A percentile compares a stretch with the other conserved stretches of the same genome.
These are phyloP conservation scores for Emydocephalus ijimae DNA, from an alignment of 2,113 vertebrate genomes.

Conservation along the genomic window DNA sequence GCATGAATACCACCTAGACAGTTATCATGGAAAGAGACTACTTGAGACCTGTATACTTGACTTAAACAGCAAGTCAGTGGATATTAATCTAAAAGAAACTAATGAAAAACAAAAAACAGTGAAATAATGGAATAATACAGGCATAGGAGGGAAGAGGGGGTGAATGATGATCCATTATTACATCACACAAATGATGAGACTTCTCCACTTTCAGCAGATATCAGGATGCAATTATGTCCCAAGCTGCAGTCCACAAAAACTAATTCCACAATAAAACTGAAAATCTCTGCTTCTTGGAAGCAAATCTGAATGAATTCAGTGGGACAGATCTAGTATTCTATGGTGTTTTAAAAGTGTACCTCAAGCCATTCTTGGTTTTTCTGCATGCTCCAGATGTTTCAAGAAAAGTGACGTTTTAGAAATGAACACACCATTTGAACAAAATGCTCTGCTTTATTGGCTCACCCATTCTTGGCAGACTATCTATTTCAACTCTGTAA, in stretches of 20 bases:
- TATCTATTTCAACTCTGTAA: background rate
- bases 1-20: constrained; percentile 69
- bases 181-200: background rate
- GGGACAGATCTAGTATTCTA: background rate
- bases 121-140: constrained; percentile 19
- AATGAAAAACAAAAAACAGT: constrained; percentile 31
- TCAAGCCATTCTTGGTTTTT: background rate
- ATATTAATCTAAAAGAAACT: constrained; percentile 60
- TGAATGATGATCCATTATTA: background rate
- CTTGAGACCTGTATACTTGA: constrained; percentile 82
- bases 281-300: background rate
- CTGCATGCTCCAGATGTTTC: background rate
- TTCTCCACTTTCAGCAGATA: background rate
- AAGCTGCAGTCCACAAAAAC: background rate
- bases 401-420: background rate
- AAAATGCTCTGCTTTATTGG: background rate
- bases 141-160: background rate
- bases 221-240: background rate
- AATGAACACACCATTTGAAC: background rate
- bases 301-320: background rate
- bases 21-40: constrained; percentile 78
- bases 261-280: background rate
- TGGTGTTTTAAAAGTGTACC: background rate
- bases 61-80: constrained; percentile 75
- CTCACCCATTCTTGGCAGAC: background rate